Base-by-base conservation (phyloP, 2,113 vertebrate genomes). In the Ammodytes marinus region DNA sequence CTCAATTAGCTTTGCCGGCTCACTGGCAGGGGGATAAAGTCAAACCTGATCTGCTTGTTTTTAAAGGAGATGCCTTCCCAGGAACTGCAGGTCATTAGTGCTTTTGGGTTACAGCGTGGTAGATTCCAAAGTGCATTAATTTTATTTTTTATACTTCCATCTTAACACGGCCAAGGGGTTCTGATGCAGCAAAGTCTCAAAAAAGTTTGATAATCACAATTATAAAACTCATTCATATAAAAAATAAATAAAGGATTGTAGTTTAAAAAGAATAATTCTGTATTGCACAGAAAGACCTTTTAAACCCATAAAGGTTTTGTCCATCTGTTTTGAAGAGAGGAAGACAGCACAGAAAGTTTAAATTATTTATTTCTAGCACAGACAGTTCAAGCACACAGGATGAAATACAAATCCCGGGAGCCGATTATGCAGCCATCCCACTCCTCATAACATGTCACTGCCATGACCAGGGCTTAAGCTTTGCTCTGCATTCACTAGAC, bases 1-100 rank as follows among this genome's bases (percentile, higher is more conserved):
- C 35, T 65, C 68, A 75, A 4, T 79, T 59, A 53, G 61, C 10
- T 60, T 27, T 52, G 46, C 46, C 8, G 6, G 43, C 14, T 58
- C 37, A 50, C 49, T 35, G 49, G 7, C 35, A 52, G 53, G 50
- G 49, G 61, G 12, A 52, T 39, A 43, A 45, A 19, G 50, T 47
- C 3, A 53, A 39, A 13, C 55, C 27, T 50, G 8, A 60, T 35
- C 37, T n/a, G 60, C 42, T 76, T 59, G 45, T 75, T 58, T 59
- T 6, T 45, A 69, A 61, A 76, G 35, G 10, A 73, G 4, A 2
- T 11, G 11, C 17, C 27, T 9, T 46, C 61, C 14, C 14, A 64
- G 68, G 17, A 83, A 46, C 35, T 46, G 42, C 40, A 54, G 27
- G 15, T 12, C 6, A 6, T 11, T 8, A 75, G 52, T 64, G 40